Evolutionary conservation across 2,888 invertebrate genomes (phyloP), one percentile per base, ranked within the genome.

Genomic region (Drosophila anceps): DNA sequence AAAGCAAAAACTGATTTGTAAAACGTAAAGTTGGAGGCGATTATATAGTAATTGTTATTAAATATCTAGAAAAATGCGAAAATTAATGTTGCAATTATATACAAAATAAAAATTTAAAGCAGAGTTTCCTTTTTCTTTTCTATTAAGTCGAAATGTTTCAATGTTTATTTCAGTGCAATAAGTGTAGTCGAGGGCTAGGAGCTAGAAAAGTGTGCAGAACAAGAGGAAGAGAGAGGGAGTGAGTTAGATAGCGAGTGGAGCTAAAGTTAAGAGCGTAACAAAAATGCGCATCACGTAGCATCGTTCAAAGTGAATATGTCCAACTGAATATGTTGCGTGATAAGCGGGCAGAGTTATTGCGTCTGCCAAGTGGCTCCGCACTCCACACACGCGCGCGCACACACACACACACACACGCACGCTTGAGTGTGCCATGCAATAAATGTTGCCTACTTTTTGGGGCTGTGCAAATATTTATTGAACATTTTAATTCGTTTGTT

Each of bases 401-500:
- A 8, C 15, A 31, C 20, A 46, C 33, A 18, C 44, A 6, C 4
- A 20, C 31, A 35, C 37, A 27, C 18, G 39, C 41, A 53, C 20
- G 60, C 29, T 48, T 39, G 65, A 39, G 66, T 31, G 66, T 43
- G 61, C 41, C 69, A 57, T 65, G 76, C 79, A 79, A 82, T 80
- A 82, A 80, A 79, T 72, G 81, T 79, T 81, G 84, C 84, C 83
- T 69, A 76, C 70, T 76, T 73, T 65, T 61, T 44, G 39, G 82
- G 68, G 62, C 50, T 78, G 72, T 91, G 86, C 92, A 92, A 87
- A 91, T 92, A 92, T 92, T 92, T 92, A 92, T 92, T 92, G 93
- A 92, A 92, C 92, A 91, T 92, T 92, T 92, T 92, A 92, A 92
- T 92, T 92, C 91, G 83, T 90, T 91, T 92, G 84, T 91, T 91